These are phyloP conservation scores for Tachina fera DNA, from an alignment of 2,888 invertebrate species.

Conservation along the genomic window DNA sequence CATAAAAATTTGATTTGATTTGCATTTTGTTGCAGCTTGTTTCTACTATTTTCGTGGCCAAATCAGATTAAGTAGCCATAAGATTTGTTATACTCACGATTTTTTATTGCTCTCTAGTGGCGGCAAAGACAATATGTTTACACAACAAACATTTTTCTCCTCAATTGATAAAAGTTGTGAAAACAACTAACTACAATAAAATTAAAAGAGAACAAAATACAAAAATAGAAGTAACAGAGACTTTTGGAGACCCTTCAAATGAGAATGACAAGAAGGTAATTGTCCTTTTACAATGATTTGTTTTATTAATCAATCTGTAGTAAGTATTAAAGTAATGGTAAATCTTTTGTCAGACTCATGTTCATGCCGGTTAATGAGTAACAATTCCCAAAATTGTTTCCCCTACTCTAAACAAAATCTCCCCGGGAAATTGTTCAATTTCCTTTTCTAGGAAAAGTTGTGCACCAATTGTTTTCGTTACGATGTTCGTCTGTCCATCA, in stretches of 20 bases:
- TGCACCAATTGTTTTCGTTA: too few relatives aligned
- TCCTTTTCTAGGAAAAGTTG: too few relatives aligned
- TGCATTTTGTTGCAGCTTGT: conserved; percentile 53
- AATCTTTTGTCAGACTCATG: too few relatives aligned
- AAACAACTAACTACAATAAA: conserved; percentile 24
- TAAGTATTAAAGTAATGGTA: too few relatives aligned
- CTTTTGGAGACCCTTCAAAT: background rate
- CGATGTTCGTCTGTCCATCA: too few relatives aligned
- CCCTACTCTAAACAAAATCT: too few relatives aligned
- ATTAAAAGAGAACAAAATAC: background rate
- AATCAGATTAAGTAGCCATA: conserved; percentile 53
- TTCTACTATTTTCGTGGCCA: conserved; percentile 3
- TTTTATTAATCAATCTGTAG: too few relatives aligned
- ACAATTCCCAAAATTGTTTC: too few relatives aligned
- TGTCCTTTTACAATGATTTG: too few relatives aligned
- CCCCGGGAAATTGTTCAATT: too few relatives aligned
- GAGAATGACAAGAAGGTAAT: too few relatives aligned
- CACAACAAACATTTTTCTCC: conserved; percentile 55
- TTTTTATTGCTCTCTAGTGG: conserved; percentile 62
- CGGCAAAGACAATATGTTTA: conserved; percentile 61
- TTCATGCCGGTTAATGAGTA: too few relatives aligned
- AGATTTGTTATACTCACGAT: conserved; percentile 65
- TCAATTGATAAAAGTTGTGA: conserved; percentile 29
- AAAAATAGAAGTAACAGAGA: background rate
- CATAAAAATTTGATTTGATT: conserved; percentile 51